phyloP scores from a whole-genome alignment of 2,113 vertebrate species.

The Gila orcuttii region DNA sequence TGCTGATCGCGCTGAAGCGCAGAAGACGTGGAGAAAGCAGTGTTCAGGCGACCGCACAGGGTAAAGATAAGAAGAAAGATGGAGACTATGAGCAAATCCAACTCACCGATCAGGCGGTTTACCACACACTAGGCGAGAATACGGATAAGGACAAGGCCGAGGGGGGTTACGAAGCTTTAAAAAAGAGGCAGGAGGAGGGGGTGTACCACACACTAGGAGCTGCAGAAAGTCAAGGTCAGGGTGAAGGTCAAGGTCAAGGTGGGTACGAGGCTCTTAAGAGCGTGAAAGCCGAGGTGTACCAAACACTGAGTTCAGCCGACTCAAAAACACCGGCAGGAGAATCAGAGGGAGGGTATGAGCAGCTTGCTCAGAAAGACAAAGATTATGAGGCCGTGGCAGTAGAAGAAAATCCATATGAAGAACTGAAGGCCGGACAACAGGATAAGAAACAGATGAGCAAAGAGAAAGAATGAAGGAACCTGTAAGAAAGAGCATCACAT shows the following conservation, averaged over 20 bases:
- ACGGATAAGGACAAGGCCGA: slow-evolving; percentile 2
- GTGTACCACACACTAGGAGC: slow-evolving; percentile 38
- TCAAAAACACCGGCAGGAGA: too few relatives aligned
- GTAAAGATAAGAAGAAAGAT: slow-evolving; percentile 12
- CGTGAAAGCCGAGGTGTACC: neutral
- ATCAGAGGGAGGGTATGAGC: slow-evolving; percentile 26
- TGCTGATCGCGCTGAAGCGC: neutral
- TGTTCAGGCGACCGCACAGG: neutral
- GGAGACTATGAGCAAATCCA: slow-evolving; percentile 48
- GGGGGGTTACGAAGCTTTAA: slow-evolving; percentile 40
- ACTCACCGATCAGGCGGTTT: neutral
- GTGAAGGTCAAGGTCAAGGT: slow-evolving; percentile 3
- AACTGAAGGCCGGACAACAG: neutral
- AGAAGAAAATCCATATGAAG: slow-evolving; percentile 30
- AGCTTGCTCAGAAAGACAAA: slow-evolving; percentile 15
- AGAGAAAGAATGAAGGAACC: neutral
- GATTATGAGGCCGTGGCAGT: neutral
- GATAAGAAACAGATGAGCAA: neutral
- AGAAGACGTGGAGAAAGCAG: neutral
- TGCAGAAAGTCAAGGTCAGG: neutral
- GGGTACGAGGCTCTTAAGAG: slow-evolving; percentile 29
- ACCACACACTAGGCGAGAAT: neutral
- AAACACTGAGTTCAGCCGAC: neutral
- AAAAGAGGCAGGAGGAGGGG: neutral
- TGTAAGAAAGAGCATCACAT: neutral